Base-by-base conservation (phyloP, 2,113 vertebrate genomes). In the Erythrocercus mccallii region DNA sequence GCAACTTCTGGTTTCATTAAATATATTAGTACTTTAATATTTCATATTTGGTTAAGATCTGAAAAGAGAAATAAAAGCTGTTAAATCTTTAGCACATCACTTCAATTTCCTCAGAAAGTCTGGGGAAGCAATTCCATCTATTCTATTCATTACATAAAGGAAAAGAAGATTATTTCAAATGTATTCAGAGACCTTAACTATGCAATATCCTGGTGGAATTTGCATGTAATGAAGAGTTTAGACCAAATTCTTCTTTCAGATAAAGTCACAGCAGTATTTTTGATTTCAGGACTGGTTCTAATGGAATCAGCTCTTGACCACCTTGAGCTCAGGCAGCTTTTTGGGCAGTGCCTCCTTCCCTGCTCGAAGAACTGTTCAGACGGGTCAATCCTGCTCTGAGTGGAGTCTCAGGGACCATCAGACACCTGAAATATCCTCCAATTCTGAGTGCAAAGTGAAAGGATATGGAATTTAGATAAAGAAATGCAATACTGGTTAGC, bases 1-100 rank as follows among this genome's bases (percentile, higher is more conserved):
- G 71, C 74, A 96, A 56, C 28, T 90, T 81, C 77, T 86, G 61
- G 44, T 84, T 95, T 92, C 73, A 85, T 90, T 88, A 94, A 88
- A 88, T 81, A 69, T 93, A 92, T 93, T 90, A 81, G 64, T 69
- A 27, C 51, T 92, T 95, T 92, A 93, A 96, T 96, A 96, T 90
- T 95, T 96, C 82, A 95, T 96, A 86, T 20, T 90, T 84, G 56
- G 74, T 92, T 94, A 90, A 94, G 82, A 88, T 86, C 86, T 88
- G 83, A 95, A 94, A 93, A 81, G 72, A 94, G 82, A 95, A 97
- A 96, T 94, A 96, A 96, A 96, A 95, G 65, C 82, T 86, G 88
- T 92, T 95, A 93, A 95, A 92, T 90, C 85, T 95, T 93, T 78
- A 93, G 94, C 82, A 53, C 77, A 93, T 95, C 56, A 9, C 76